Evolutionary conservation across 2,113 vertebrate species (phyloP).

Genomic region (Callopanchax toddi): DNA sequence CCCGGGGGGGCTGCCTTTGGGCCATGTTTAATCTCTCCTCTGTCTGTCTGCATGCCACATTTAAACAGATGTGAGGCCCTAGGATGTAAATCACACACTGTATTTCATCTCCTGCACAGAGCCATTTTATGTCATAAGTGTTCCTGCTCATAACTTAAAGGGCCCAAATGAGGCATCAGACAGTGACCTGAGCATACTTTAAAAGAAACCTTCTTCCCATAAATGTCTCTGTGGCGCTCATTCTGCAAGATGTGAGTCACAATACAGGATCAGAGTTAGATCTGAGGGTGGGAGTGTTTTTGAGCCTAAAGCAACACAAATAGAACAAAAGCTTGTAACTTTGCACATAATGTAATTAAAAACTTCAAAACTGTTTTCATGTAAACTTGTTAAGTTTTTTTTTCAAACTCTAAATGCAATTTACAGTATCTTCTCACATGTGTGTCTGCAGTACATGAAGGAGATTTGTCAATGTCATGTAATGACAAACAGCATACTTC

Average conservation of each 20-base stretch:
- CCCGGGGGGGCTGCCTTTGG: conserved; percentile 31
- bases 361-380: conserved; percentile 3
- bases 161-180: conserved; percentile 67
- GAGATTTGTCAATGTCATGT: conserved; percentile 8
- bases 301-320: background rate
- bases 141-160: conserved; percentile 61
- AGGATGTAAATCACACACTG: conserved; percentile 68
- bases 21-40: conserved; percentile 53
- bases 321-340: background rate
- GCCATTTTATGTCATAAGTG: conserved; percentile 69
- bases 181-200: conserved; percentile 53
- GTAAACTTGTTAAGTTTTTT: background rate
- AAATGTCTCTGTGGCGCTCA: conserved; percentile 13
- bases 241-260: conserved; percentile 14
- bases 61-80: conserved; percentile 75
- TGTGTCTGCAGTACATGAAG: conserved; percentile 12
- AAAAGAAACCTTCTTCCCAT: conserved; percentile 43
- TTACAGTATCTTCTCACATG: conserved; percentile 19
- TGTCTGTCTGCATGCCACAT: conserved; percentile 55
- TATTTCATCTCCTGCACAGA: conserved; percentile 62
- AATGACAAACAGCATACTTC: conserved; percentile 17
- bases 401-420: conserved; percentile 8
- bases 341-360: background rate
- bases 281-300: conserved; percentile 6
- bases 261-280: conserved; percentile 19